Evolutionary conservation across 2,113 vertebrate species (phyloP).

Genomic region (Symphodus melops): DNA sequence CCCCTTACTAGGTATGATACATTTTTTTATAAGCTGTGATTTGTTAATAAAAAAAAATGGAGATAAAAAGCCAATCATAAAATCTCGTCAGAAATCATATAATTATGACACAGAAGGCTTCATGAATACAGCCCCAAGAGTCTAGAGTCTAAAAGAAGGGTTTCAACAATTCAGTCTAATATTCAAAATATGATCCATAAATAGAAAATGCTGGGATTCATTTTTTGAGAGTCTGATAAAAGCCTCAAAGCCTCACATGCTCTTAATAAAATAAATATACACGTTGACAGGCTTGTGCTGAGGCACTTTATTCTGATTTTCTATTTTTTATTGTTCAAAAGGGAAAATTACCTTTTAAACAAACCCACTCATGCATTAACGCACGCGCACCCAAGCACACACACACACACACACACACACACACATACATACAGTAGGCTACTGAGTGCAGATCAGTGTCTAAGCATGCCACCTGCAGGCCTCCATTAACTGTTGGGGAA

Average conservation of each 20-base stretch:
- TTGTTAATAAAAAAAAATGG: no score
- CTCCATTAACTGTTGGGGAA: conserved; percentile 57
- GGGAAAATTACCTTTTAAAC: conserved; percentile 20
- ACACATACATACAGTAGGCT: conserved; percentile 4
- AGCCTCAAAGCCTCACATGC: conserved; percentile 9
- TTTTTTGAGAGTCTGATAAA: conserved; percentile 13
- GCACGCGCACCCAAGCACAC: conserved; percentile 1
- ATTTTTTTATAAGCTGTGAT: no score
- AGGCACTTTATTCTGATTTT: conserved; percentile 20
- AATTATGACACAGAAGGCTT: no score
- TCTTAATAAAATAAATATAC: conserved; percentile 16
- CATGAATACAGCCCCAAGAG: neutral
- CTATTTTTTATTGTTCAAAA: conserved; percentile 23
- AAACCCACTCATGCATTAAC: no score
- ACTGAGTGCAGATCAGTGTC: conserved; percentile 53
- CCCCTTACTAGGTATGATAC: no score
- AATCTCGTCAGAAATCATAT: no score
- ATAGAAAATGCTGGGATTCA: neutral
- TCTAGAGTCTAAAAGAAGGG: neutral
- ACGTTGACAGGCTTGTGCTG: neutral
- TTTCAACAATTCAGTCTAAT: neutral
- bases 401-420: conserved; percentile 3
- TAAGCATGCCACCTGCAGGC: conserved; percentile 59
- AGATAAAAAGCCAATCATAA: no score
- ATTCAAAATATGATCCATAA: conserved; percentile 18